Evolutionary conservation across 2,797 vertebrate genomes (phyloP), one percentile per base, ranked within the genome.

Genomic region (Pampus argenteus): DNA sequence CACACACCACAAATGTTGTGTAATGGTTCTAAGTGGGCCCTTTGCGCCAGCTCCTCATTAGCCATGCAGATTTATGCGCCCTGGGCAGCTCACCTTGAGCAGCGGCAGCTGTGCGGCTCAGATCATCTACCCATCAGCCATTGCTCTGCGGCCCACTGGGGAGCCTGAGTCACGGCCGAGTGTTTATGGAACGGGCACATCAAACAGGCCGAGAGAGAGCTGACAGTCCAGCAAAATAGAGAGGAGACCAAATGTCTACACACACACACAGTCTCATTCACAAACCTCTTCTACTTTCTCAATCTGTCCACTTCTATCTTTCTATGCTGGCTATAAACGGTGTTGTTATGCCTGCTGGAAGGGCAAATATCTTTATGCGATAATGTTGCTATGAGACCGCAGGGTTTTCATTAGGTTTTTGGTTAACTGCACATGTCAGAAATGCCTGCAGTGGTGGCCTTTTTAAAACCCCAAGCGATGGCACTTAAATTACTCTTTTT

Each of bases 61-160:
- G 68, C 74, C 48, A 93, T 93, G 89, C 77, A 92, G 87, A 94
- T 93, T 88, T 92, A 93, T 91, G 83, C 85, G 66, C 61, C 73
- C 74, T 2, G 81, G 83, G 75, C 75, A 48, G 81, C 89, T 92
- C 91, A 91, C 89, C 89, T 92, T 90, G 88, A 90, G 85, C 84
- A 65, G 76, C 73, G 71, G 87, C 92, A 91, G 88, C 88, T 89
- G 91, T 71, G 81, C 26, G 76, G 71, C 83, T 90, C 85, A 83
- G 80, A 86, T 86, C 87, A 82, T 89, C 81, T 84, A 87, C 85
- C 88, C 88, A 92, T 89, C 79, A 85, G 86, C 83, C 86, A 70
- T 77, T 66, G 82, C 86, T 81, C 61, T 20, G 22, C 17, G 18
- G 57, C 52, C 76, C 82, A 45, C 82, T n/a, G 57, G 87, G 84